phyloP scores from a whole-genome alignment of 2,797 vertebrate species.

The Enteromius paludinosus region DNA sequence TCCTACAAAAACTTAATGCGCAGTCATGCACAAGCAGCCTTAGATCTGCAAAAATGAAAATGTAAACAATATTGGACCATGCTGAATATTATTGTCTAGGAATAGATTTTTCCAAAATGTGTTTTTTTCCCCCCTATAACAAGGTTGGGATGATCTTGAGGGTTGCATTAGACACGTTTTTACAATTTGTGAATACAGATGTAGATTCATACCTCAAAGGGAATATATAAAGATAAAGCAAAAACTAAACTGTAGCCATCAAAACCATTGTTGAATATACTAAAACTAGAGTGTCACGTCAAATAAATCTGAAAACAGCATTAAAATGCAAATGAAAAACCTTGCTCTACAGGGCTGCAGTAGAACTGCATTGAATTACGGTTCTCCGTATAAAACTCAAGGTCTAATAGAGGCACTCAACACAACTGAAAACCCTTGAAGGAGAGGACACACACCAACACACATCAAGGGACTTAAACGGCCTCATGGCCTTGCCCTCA shows the following conservation, averaged over 20 bases:
- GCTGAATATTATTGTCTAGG: background rate
- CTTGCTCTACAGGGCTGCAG: background rate
- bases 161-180: background rate
- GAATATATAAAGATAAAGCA: background rate
- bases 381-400: background rate
- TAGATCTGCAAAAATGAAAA: no score
- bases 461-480: background rate
- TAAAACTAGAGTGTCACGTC: background rate
- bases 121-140: background rate
- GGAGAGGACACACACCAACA: background rate
- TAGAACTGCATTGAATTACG: background rate
- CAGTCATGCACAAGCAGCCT: background rate
- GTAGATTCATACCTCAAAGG: background rate
- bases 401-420: constrained; percentile 14
- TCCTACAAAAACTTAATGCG: background rate
- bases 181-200: background rate
- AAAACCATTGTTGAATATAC: background rate
- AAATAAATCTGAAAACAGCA: background rate
- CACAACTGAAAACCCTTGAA: constrained; percentile 26
- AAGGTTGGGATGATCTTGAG: background rate
- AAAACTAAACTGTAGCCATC: background rate
- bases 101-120: background rate
- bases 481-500: background rate
- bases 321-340: constrained; percentile 7
- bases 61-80: background rate